Percentiles rank a stretch among this genome's conserved stretches.
phyloP scores from a whole-genome alignment of 2,797 vertebrate species.

The Muraenolepis orangiensis region DNA sequence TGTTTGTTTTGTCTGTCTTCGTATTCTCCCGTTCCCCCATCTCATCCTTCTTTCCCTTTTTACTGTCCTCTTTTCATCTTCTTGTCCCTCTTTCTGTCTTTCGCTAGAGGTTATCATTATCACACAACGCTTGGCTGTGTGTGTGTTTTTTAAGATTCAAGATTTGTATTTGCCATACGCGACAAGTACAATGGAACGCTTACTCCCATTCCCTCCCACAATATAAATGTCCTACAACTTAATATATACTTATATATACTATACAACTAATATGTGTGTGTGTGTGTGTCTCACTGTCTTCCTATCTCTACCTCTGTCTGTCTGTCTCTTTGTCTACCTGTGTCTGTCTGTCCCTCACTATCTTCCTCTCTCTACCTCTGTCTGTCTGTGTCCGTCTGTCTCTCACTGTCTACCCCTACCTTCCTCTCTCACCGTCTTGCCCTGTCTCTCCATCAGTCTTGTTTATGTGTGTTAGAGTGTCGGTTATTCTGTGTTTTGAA shows the following conservation, averaged over 20 bases:
- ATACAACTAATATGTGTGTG: too few relatives aligned
- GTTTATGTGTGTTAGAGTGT: conserved; percentile 1
- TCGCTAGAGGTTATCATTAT: neutral
- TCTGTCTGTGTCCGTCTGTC: neutral
- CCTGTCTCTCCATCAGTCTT: neutral
- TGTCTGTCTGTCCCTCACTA: neutral
- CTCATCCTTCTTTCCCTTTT: conserved; percentile 17
- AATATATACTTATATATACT: too few relatives aligned
- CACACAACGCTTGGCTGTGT: neutral
- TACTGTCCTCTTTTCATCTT: neutral
- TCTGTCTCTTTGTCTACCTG: neutral
- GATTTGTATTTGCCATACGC: too few relatives aligned
- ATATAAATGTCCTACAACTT: too few relatives aligned
- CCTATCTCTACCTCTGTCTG: neutral
- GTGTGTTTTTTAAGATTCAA: too few relatives aligned
- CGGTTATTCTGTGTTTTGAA: conserved; percentile 41
- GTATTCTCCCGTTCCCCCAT: conserved; percentile 18
- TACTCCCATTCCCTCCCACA: too few relatives aligned
- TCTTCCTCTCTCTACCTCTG: conserved; percentile 12
- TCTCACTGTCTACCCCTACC: neutral
- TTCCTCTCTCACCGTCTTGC: neutral
- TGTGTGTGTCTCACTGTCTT: too few relatives aligned
- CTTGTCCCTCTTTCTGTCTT: neutral
- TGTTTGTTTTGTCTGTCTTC: neutral
- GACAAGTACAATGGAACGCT: too few relatives aligned